A percentile compares a stretch with the other conserved stretches of the same genome.
These are phyloP conservation scores for Anagyrus pseudococci DNA, from an alignment of 2,888 invertebrate species.

Conservation along the genomic window DNA sequence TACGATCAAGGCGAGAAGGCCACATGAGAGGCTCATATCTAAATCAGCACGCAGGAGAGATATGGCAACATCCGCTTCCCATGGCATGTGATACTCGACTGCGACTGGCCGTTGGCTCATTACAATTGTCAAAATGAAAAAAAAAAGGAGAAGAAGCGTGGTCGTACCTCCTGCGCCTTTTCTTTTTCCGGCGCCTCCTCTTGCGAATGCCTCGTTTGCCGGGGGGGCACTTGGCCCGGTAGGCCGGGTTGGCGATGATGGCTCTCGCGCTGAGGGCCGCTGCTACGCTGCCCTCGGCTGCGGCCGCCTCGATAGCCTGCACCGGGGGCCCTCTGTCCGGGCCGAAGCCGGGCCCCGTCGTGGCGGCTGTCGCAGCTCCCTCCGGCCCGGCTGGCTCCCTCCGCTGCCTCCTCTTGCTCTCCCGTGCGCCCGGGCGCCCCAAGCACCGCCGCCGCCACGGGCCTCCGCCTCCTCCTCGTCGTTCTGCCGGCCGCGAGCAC, in stretches of 20 bases:
- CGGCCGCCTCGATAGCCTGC: constrained; percentile 53
- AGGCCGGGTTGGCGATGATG: constrained; percentile 48
- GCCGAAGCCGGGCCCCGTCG: constrained; percentile 61
- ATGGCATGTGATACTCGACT: too few species aligned
- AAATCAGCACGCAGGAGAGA: too few species aligned
- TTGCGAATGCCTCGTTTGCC: constrained; percentile 55
- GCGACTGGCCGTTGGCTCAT: constrained; percentile 15
- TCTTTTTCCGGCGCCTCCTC: constrained; percentile 61
- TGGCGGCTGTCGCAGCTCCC: constrained; percentile 40
- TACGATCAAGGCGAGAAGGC: too few species aligned
- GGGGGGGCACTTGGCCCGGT: constrained; percentile 41
- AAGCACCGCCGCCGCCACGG: not conserved
- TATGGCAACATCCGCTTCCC: too few species aligned
- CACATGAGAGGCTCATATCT: too few species aligned
- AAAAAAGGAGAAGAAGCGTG: too few species aligned
- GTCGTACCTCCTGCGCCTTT: constrained; percentile 54
- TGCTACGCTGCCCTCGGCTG: constrained; percentile 54
- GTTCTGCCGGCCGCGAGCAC: not conserved
- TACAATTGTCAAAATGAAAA: constrained; percentile 26
- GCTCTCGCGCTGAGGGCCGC: constrained; percentile 58
- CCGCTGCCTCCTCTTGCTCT: not conserved
- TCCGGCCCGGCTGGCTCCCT: constrained; percentile 1
- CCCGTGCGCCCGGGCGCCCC: not conserved
- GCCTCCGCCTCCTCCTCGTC: not conserved
- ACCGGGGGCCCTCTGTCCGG: constrained; percentile 58